These are phyloP conservation scores for Cheilosia vulpina DNA, from an alignment of 2,888 invertebrate genomes.

Conservation along the genomic window DNA sequence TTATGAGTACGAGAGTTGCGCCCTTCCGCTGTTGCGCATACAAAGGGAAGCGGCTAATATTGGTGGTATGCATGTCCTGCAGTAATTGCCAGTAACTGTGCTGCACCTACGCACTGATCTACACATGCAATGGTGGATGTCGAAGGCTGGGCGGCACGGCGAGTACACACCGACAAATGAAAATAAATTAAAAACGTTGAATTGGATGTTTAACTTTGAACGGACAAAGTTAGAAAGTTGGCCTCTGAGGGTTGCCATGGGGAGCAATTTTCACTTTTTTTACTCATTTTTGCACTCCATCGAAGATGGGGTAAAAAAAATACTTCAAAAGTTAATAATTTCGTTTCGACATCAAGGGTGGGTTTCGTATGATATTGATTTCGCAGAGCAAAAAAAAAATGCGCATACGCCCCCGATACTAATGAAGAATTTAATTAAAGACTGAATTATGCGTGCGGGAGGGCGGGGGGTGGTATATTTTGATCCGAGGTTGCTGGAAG, in stretches of 20 bases:
- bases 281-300: constrained; percentile 21
- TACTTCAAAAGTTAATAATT: constrained; percentile 66
- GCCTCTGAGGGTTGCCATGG: constrained; percentile 7
- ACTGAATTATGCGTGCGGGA: neutral
- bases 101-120: constrained; percentile 56
- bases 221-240: constrained; percentile 67
- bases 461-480: too few species aligned
- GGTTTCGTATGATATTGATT: constrained; percentile 33
- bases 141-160: neutral
- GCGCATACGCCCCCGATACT: constrained; percentile 31
- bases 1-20: neutral
- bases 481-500: too few species aligned
- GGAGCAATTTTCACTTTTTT: constrained; percentile 24
- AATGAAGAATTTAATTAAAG: constrained; percentile 28
- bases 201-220: constrained; percentile 64
- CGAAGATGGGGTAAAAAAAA: constrained; percentile 2
- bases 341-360: constrained; percentile 20
- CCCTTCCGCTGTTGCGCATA: constrained; percentile 30
- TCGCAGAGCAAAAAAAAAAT: constrained; percentile 37
- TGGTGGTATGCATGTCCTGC: constrained; percentile 28
- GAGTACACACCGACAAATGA: constrained; percentile 53
- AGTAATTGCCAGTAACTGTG: constrained; percentile 42
- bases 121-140: constrained; percentile 23
- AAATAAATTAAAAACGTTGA: constrained; percentile 68
- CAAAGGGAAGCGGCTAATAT: constrained; percentile 54